Evolutionary conservation across 1,140 invertebrate species (phyloP), one percentile per base, ranked within the genome.

Genomic region (Agrilus planipennis): DNA sequence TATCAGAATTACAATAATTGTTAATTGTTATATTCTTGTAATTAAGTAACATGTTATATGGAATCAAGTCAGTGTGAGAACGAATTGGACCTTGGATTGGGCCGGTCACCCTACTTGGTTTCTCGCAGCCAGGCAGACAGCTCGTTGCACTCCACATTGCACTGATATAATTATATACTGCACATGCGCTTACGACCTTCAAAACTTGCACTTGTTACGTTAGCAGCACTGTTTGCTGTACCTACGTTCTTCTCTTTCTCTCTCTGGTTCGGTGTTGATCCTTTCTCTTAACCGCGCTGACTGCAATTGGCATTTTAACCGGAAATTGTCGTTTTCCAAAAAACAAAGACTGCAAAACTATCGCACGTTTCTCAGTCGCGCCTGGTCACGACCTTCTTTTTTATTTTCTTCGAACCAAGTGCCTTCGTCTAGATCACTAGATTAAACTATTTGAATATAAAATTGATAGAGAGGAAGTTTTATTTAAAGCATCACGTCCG

Each of bases 161-260:
- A 48, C 31, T 48, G 46, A 48, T 48, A 48, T 48, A 48, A 48
- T 48, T 48, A 48, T 48, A 48, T 23, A 38, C 27, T 41, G 46
- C 46, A 42, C 46, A 48, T 48, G 46, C 46, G 43, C 46, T 28
- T 17, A 37, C 31, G 34, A 36, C 29, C 19, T 42, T 44, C 35
- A 34, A 28, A 19, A 37, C 45, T 41, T 45, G 40, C 46, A 45
- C 45, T 43, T 47, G 45, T 29, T 38, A 38, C 22, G 25, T n/a
- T n/a, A n/a, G n/a, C n/a, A n/a, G n/a, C n/a, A n/a, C n/a, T n/a
- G n/a, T n/a, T n/a, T n/a, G n/a, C n/a, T 38, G 25, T 10, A 27
- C 7, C 23, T 27, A 27, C 23, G 30, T 14, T 10, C 7, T 32
- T 32, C 14, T 9, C 7, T 32, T 6, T 32, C 14, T 32, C 30